Evolutionary conservation across 2,113 vertebrate species (phyloP).

Genomic region (Plotosus lineatus): DNA sequence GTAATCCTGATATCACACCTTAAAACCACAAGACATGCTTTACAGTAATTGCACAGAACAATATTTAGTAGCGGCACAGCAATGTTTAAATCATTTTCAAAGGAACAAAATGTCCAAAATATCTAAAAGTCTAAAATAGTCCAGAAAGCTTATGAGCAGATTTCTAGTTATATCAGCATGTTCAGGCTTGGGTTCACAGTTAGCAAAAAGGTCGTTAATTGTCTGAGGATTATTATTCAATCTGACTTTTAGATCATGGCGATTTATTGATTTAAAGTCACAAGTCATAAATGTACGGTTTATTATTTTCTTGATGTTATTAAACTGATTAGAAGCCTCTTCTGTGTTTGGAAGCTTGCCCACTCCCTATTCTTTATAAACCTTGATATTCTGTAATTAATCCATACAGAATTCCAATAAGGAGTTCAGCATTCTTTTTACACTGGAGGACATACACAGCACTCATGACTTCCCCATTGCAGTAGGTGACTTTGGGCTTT

Average conservation of each 20-base stretch:
- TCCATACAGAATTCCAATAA: no score
- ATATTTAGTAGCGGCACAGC: neutral
- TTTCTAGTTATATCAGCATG: neutral
- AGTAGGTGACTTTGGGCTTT: no score
- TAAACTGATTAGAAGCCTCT: neutral
- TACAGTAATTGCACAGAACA: constrained; percentile 5
- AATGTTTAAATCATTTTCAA: constrained; percentile 9
- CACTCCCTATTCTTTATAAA: neutral
- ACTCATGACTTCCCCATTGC: neutral
- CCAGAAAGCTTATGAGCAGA: neutral
- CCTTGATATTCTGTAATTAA: neutral
- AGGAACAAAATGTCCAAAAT: neutral
- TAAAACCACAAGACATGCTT: constrained; percentile 24
- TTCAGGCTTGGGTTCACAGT: neutral
- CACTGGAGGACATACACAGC: neutral
- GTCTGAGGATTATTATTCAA: neutral
- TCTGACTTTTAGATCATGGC: neutral
- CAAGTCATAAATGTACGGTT: neutral
- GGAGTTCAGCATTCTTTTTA: no score
- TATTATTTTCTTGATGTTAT: neutral
- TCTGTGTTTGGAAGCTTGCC: neutral
- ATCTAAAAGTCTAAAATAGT: no score
- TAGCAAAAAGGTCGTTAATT: neutral
- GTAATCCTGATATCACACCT: constrained; percentile 1
- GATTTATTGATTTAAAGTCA: neutral